A percentile compares a stretch with the other conserved stretches of the same genome.
Evolutionary conservation across 2,113 vertebrate species (phyloP).

Genomic region (Ceratotherium simum): DNA sequence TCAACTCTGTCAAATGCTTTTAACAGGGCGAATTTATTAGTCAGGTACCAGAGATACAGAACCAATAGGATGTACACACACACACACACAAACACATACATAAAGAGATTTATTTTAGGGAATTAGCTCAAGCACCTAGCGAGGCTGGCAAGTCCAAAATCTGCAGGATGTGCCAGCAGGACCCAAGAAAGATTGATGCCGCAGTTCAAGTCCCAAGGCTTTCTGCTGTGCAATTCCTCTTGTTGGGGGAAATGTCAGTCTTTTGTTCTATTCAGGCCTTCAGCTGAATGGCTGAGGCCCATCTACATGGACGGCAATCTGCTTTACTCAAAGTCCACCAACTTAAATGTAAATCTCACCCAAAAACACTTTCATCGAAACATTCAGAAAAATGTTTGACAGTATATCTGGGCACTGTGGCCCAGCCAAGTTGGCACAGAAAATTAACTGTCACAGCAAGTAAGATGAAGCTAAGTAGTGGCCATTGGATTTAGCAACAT

Average conservation of each 20-base stretch:
- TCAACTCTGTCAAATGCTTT: not conserved
- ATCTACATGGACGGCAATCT: not conserved
- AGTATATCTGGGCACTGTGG: not conserved
- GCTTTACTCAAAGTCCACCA: not conserved
- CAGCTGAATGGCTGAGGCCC: not conserved
- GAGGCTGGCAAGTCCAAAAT: not conserved
- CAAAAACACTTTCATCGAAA: not conserved
- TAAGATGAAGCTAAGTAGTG: not conserved
- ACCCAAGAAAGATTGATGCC: not conserved
- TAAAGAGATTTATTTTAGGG: not conserved
- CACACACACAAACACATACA: too few relatives aligned
- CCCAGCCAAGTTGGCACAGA: not conserved
- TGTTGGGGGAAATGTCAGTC: not conserved
- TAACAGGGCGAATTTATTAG: not conserved
- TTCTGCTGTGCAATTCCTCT: not conserved
- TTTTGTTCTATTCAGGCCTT: not conserved
- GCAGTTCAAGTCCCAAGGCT: not conserved
- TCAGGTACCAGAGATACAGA: not conserved
- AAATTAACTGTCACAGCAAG: not conserved
- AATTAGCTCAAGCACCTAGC: not conserved
- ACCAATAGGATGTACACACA: not conserved
- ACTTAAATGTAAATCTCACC: not conserved
- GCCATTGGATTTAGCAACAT: not conserved
- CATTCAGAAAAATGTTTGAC: not conserved
- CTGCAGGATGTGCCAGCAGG: not conserved